phyloP scores from a whole-genome alignment of 2,797 vertebrate genomes.

The Coregonus sp. region DNA sequence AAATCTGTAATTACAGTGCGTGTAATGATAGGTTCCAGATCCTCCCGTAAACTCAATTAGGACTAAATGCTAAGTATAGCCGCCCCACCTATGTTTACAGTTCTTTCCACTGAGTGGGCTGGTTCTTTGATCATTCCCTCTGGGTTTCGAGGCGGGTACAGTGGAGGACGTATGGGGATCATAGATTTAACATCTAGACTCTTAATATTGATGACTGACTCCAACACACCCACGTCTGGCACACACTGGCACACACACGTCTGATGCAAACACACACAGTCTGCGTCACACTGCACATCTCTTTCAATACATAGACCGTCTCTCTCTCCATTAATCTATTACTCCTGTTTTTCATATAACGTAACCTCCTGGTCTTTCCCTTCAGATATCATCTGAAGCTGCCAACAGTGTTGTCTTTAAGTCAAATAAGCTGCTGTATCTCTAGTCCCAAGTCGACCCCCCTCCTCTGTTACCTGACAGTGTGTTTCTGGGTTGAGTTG shows the following conservation, averaged over 20 bases:
- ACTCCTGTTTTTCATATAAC: conserved; percentile 5
- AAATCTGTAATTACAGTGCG: conserved; percentile 32
- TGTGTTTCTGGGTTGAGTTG: neutral
- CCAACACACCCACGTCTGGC: neutral
- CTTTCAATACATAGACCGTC: neutral
- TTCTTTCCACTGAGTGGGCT: conserved; percentile 57
- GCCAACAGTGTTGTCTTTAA: neutral
- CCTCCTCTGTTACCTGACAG: conserved; percentile 1
- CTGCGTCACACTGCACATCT: neutral
- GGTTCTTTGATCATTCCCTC: conserved; percentile 58
- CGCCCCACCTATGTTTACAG: conserved; percentile 57
- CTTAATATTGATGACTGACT: conserved; percentile 6
- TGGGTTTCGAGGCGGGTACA: neutral
- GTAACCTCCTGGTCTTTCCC: neutral
- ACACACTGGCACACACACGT: neutral
- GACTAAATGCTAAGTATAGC: conserved; percentile 66
- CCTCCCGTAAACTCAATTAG: conserved; percentile 67
- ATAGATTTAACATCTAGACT: neutral
- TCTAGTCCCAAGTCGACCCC: neutral
- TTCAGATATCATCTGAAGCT: neutral
- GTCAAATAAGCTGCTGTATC: neutral
- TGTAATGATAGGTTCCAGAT: conserved; percentile 62
- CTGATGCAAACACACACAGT: neutral
- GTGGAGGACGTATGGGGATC: neutral
- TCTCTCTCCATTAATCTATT: neutral